Evolutionary conservation across 2,113 vertebrate genomes (phyloP).

Genomic region (Columba janthina): DNA sequence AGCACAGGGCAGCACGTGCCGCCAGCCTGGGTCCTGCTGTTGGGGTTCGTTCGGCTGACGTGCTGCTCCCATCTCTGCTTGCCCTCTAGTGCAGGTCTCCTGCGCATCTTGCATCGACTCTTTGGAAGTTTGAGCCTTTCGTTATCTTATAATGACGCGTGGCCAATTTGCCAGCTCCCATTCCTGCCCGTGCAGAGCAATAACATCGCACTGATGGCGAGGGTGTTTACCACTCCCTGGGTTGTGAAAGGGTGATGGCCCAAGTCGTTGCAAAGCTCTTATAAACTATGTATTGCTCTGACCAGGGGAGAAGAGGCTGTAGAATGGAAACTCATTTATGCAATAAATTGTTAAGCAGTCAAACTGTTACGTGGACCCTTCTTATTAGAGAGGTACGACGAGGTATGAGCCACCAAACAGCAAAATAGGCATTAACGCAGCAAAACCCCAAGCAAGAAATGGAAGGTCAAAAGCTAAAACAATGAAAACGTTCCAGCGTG

Average conservation of each 20-base stretch:
- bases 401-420: background rate
- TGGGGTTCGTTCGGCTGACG: background rate
- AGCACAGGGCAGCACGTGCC: background rate
- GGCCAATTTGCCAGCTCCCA: background rate
- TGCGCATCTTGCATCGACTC: background rate
- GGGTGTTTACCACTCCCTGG: background rate
- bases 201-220: background rate
- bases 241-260: background rate
- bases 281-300: background rate
- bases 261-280: slow-evolving; percentile 1
- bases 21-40: accelerated
- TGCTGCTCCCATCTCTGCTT: background rate
- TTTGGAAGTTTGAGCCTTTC: background rate
- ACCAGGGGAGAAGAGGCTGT: slow-evolving; percentile 31
- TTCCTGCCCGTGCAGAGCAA: background rate
- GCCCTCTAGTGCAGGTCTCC: background rate
- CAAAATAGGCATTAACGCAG: background rate
- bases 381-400: background rate
- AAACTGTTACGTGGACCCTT: slow-evolving; percentile 16
- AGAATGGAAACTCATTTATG: slow-evolving; percentile 42
- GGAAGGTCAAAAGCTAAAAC: background rate
- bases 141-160: accelerated
- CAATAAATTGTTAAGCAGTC: slow-evolving; percentile 43
- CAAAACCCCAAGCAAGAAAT: background rate
- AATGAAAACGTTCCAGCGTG: background rate